Conservation (phyloP, 2,113 vertebrate genomes). For the Perccottus glenii region DNA sequence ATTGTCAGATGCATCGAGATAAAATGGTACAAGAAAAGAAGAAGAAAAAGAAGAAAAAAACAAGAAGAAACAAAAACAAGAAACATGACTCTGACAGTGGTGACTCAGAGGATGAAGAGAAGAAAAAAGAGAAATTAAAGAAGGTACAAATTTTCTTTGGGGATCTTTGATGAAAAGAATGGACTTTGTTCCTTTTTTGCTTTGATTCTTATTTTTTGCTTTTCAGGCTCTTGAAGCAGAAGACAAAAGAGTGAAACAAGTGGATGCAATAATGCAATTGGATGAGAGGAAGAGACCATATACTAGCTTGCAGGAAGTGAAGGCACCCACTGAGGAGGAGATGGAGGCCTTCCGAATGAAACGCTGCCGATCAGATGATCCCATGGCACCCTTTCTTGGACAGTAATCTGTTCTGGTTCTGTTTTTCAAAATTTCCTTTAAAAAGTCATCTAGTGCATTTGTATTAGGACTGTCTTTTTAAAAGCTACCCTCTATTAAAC, state of each 20-base stretch:
- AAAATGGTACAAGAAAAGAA: constrained; percentile 86
- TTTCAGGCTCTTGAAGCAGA: constrained; percentile 91
- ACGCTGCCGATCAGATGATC: constrained; percentile 88
- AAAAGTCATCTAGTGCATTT: constrained; percentile 22
- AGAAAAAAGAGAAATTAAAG: constrained; percentile 93
- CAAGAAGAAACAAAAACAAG: constrained; percentile 89
- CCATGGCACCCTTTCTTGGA: constrained; percentile 94
- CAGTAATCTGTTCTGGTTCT: constrained; percentile 67
- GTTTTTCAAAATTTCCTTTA: background rate
- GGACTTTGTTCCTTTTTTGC: background rate
- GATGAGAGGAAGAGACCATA: constrained; percentile 95
- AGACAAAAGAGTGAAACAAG: constrained; percentile 88
- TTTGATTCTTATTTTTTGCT: background rate
- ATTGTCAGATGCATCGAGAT: constrained; percentile 89
- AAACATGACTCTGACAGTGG: constrained; percentile 88
- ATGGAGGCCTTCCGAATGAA: constrained; percentile 98
- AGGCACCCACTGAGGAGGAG: constrained; percentile 95
- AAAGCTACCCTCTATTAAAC: background rate
- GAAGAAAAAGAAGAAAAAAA: constrained; percentile 90
- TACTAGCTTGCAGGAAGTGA: constrained; percentile 85
- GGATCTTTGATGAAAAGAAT: background rate
- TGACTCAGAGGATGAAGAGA: constrained; percentile 91
- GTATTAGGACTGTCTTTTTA: constrained; percentile 13
- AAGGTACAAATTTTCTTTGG: constrained; percentile 80
- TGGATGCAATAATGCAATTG: constrained; percentile 88